Evolutionary conservation across 2,113 vertebrate species (phyloP).

Genomic region (Myotis yumanensis): DNA sequence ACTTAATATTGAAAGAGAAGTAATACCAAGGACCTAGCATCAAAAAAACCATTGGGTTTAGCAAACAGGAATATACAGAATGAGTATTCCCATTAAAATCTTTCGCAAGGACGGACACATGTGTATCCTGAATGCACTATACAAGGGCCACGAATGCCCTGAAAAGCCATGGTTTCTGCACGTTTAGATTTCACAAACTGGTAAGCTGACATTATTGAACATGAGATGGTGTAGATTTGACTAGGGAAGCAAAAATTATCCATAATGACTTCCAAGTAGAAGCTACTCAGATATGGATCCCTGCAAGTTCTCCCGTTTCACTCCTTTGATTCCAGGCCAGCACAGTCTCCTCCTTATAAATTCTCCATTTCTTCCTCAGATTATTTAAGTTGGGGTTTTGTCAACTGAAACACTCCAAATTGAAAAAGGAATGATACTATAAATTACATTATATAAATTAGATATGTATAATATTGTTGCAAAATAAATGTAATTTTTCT

Average conservation of each 20-base stretch:
- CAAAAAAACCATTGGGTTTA: not conserved
- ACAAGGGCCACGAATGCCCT: no score
- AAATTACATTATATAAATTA: not conserved
- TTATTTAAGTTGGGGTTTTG: not conserved
- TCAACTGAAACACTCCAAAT: not conserved
- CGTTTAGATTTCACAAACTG: not conserved
- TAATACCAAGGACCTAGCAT: not conserved
- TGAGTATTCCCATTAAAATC: not conserved
- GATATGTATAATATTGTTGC: not conserved
- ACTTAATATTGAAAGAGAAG: not conserved
- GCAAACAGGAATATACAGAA: not conserved
- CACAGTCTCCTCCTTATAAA: not conserved
- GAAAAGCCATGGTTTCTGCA: not conserved
- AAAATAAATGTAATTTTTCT: not conserved
- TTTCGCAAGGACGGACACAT: not conserved
- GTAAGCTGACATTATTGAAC: not conserved
- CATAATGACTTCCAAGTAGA: not conserved
- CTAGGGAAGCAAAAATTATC: not conserved
- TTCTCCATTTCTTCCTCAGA: not conserved
- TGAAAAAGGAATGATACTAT: not conserved
- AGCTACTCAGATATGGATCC: not conserved
- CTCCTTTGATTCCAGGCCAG: not conserved
- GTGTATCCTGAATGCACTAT: no score
- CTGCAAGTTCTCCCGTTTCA: not conserved
- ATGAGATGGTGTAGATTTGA: no score